A percentile compares a stretch with the other conserved stretches of the same genome.
Evolutionary conservation across 2,797 vertebrate species (phyloP).

Genomic region (Crenichthys baileyi): DNA sequence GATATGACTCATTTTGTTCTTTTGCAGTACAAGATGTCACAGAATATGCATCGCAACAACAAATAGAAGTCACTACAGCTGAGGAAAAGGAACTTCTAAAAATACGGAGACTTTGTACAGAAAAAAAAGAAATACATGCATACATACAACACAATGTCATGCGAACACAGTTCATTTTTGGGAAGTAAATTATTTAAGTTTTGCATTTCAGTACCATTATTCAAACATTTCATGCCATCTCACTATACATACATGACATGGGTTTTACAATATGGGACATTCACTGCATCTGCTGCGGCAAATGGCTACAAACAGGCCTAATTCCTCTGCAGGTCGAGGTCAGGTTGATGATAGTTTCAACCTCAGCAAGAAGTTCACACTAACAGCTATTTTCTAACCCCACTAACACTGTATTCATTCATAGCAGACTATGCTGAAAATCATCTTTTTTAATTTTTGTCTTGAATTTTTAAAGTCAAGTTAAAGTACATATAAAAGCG

Average conservation of each 20-base stretch:
- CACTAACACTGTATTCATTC: slow-evolving; percentile 34
- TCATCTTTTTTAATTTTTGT: slow-evolving; percentile 8
- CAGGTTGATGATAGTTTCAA: slow-evolving; percentile 28
- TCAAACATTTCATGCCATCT: slow-evolving; percentile 80
- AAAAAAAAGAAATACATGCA: slow-evolving; percentile 79
- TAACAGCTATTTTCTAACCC: slow-evolving; percentile 16
- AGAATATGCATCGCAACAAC: slow-evolving; percentile 77
- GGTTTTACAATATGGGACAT: slow-evolving; percentile 65
- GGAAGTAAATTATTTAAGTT: slow-evolving; percentile 77
- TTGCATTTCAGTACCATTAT: slow-evolving; percentile 74
- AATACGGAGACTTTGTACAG: slow-evolving; percentile 65
- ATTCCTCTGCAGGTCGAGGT: slow-evolving; percentile 35
- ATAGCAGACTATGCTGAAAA: slow-evolving; percentile 12
- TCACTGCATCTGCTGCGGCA: slow-evolving; percentile 47
- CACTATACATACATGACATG: slow-evolving; percentile 76
- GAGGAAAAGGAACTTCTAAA: slow-evolving; percentile 47
- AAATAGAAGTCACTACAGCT: slow-evolving; percentile 69
- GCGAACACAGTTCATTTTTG: slow-evolving; percentile 80
- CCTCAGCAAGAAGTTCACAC: slow-evolving; percentile 29
- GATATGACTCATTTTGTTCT: slow-evolving; percentile 64
- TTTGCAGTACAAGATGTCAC: slow-evolving; percentile 77
- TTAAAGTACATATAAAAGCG: slow-evolving; percentile 17
- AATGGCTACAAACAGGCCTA: slow-evolving; percentile 23
- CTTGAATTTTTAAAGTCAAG: slow-evolving; percentile 13
- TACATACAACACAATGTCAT: slow-evolving; percentile 83